Percentiles rank a stretch among this genome's conserved stretches.
Conservation (phyloP, 2,113 vertebrate genomes). For the Delphinapterus leucas region DNA sequence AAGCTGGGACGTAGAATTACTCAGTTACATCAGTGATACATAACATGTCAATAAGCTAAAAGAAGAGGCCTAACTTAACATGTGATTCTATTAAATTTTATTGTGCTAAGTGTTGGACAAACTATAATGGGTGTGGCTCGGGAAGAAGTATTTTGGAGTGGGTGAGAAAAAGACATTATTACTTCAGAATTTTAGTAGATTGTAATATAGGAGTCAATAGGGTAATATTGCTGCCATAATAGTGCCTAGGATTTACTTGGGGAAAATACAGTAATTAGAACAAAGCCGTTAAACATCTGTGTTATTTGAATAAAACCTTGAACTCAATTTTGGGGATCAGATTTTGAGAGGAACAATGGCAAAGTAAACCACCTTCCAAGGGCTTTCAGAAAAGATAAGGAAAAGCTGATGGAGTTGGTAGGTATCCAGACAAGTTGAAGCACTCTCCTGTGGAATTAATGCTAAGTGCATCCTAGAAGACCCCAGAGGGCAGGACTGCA, state of each 20-base stretch:
- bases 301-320: not conserved
- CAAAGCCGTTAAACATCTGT: not conserved
- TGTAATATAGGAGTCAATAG: not conserved
- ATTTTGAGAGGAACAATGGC: constrained; percentile 2
- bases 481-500: not conserved
- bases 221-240: not conserved
- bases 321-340: not conserved
- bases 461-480: not conserved
- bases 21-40: not conserved
- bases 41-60: not conserved
- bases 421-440: not conserved
- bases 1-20: not conserved
- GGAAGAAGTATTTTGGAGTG: not conserved
- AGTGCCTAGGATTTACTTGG: not conserved
- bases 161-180: not conserved
- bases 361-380: not conserved
- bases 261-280: constrained; percentile 2
- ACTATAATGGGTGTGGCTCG: not conserved
- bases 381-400: not conserved
- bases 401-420: not conserved
- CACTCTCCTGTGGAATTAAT: not conserved
- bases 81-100: not conserved
- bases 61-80: not conserved
- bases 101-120: not conserved
- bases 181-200: not conserved